A percentile compares a stretch with the other conserved stretches of the same genome.
phyloP scores from a whole-genome alignment of 2,888 invertebrate genomes.

The Autographa gamma region DNA sequence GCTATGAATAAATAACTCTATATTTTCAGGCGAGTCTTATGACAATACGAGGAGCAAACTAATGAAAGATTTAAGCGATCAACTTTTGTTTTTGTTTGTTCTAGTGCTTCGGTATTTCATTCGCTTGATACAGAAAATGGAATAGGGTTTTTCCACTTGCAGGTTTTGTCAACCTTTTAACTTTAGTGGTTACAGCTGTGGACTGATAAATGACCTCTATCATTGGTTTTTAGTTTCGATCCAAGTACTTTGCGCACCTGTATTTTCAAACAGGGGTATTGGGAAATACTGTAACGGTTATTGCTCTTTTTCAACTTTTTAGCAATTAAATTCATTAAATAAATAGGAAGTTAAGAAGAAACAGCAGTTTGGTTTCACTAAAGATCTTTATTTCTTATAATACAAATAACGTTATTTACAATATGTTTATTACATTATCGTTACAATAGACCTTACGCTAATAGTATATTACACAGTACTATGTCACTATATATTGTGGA shows the following conservation, averaged over 20 bases:
- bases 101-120: not conserved
- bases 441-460: slow-evolving; percentile 64
- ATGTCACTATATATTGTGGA: slow-evolving; percentile 40
- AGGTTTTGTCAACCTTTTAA: not conserved
- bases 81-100: not conserved
- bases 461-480: slow-evolving; percentile 61
- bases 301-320: too few species aligned
- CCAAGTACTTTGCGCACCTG: too few species aligned
- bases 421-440: slow-evolving; percentile 72
- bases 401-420: slow-evolving; percentile 88
- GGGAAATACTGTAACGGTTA: too few species aligned
- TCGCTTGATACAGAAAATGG: not conserved
- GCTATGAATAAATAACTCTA: slow-evolving; percentile 25
- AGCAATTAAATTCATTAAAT: not conserved
- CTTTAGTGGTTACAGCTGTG: not conserved
- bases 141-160: not conserved
- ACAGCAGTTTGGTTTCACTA: slow-evolving; percentile 77
- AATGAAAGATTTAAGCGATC: not conserved
- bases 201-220: too few species aligned
- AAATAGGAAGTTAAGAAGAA: too few species aligned
- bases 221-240: too few species aligned
- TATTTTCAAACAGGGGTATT: too few species aligned
- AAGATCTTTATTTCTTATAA: slow-evolving; percentile 86
- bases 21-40: not conserved
- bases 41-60: not conserved